Conservation (phyloP, 2,797 vertebrate species). For the Sebastes trivittatus region DNA sequence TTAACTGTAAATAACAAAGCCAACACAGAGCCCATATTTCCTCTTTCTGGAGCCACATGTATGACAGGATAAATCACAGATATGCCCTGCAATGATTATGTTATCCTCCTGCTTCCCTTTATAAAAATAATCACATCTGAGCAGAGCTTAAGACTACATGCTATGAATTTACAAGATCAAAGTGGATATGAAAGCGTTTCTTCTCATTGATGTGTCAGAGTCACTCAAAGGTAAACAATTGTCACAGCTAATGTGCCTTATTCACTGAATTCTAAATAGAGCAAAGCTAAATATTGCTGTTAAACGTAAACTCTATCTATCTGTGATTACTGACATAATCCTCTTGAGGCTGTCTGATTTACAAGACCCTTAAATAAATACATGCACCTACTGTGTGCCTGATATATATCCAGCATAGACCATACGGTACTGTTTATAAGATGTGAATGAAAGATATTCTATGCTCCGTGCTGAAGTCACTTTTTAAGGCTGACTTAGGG, state of each 20-base stretch:
- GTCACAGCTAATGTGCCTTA: slow-evolving; percentile 45
- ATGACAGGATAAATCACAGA: slow-evolving; percentile 18
- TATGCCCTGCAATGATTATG: slow-evolving; percentile 12
- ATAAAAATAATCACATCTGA: slow-evolving; percentile 37
- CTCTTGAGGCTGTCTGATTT: slow-evolving; percentile 46
- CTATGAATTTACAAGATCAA: slow-evolving; percentile 47
- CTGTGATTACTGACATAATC: slow-evolving; percentile 43
- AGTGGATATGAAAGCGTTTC: slow-evolving; percentile 25
- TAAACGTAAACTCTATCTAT: slow-evolving; percentile 59
- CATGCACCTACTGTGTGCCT: slow-evolving; percentile 40
- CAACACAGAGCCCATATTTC: background rate
- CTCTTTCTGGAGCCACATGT: background rate
- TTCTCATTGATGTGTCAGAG: slow-evolving; percentile 41
- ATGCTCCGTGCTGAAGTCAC: background rate
- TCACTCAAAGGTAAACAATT: slow-evolving; percentile 51
- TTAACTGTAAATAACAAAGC: slow-evolving; percentile 2
- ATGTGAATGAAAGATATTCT: slow-evolving; percentile 12
- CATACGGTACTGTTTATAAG: slow-evolving; percentile 30
- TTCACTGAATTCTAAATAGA: slow-evolving; percentile 53
- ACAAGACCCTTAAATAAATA: slow-evolving; percentile 53
- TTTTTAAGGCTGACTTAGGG: background rate
- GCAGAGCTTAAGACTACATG: slow-evolving; percentile 5
- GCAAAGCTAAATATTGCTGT: slow-evolving; percentile 52
- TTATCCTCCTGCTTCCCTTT: slow-evolving; percentile 17
- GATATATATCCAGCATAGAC: slow-evolving; percentile 25